Base-by-base conservation (phyloP, 1,140 invertebrate species). In the Zaprionus lachaisei region DNA sequence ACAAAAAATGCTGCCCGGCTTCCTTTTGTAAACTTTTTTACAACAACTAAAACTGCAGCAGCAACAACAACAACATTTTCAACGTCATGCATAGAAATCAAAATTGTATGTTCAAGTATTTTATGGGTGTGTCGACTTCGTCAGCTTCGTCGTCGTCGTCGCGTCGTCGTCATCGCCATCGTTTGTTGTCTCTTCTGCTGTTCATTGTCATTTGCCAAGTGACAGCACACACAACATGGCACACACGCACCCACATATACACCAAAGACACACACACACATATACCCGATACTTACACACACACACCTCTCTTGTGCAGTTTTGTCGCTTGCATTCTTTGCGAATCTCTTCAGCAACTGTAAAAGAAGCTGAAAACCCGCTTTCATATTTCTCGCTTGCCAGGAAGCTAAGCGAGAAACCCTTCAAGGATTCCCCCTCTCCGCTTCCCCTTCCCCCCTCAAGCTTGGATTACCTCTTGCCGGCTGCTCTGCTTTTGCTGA, bases 61-160 rank as follows among this genome's bases (percentile, higher is more conserved):
- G 20, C 61, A 63, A 47, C 60, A 62, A 24, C 47, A 49, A 56
- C 58, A 41, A 65, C 31, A 26, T 28, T 12, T 24, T 58, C 34
- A 44, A 62, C 68, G 70, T 61, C 69, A 73, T 77, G 81, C 81
- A 83, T 84, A 84, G 81, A 84, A 84, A 84, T 80, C 78, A 78
- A 80, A 84, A 78, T 74, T 78, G 65, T 83, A 73, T 76, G 61
- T 69, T 63, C 44, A 76, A 69, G 68, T 77, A 66, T 63, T 80
- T 73, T 65, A 80, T 80, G 81, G 72, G 72, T 73, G 77, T 73
- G 81, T 54, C 74, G 47, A 34, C 47, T 51, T 26, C 41, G 49
- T 61, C 58, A 49, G 64, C 41, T 56, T 63, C 24, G 60, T 62
- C 64, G 57, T 51, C 56, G 38, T 37, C 56, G 67, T 51, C 24